phyloP scores from a whole-genome alignment of 2,113 vertebrate genomes.

The Alexandromys fortis region DNA sequence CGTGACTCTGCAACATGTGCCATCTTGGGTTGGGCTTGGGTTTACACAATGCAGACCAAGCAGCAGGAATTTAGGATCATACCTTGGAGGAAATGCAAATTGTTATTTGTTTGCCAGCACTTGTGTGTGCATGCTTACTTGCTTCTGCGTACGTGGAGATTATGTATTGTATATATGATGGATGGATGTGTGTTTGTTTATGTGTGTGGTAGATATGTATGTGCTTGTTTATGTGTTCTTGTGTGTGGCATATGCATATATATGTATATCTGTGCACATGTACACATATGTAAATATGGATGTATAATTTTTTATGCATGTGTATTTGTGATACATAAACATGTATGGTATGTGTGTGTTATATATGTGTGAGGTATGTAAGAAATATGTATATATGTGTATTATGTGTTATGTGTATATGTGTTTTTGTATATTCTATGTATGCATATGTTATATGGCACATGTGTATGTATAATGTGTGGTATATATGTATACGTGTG shows the following conservation, averaged over 20 bases:
- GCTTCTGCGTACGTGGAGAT: background rate
- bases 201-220: background rate
- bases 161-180: background rate
- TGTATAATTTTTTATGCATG: background rate
- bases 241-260: background rate
- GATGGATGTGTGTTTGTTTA: background rate
- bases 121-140: background rate
- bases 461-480: background rate
- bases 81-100: background rate
- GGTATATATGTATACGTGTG: background rate
- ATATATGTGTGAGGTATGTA: background rate
- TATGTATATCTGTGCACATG: background rate
- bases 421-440: background rate
- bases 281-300: background rate
- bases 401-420: background rate
- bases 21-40: background rate
- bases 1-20: accelerated
- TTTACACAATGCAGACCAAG: background rate
- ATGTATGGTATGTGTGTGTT: background rate
- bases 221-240: background rate
- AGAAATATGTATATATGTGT: background rate
- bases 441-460: background rate
- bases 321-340: background rate
- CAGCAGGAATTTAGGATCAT: background rate
- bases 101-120: background rate